phyloP scores from a whole-genome alignment of 2,888 invertebrate species.

The Sialis fuliginosa region DNA sequence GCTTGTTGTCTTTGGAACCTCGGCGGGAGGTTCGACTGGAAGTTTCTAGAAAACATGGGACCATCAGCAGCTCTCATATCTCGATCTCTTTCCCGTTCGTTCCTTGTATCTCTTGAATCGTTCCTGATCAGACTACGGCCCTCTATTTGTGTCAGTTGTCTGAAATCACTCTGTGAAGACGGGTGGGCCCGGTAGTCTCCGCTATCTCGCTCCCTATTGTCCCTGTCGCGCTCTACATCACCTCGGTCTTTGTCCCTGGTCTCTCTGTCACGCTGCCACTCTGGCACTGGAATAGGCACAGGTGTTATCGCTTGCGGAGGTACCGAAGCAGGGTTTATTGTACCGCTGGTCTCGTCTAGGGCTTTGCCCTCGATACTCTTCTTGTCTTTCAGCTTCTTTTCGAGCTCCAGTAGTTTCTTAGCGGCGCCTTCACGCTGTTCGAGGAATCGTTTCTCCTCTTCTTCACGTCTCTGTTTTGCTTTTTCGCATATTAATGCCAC shows the following conservation, averaged over 20 bases:
- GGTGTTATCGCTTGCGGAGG: slow-evolving; percentile 26
- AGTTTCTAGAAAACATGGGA: slow-evolving; percentile 50
- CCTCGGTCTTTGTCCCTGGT: slow-evolving; percentile 24
- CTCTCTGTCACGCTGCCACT: slow-evolving; percentile 32
- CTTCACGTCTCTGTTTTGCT: slow-evolving; percentile 71
- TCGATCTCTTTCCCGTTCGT: slow-evolving; percentile 16
- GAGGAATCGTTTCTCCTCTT: slow-evolving; percentile 65
- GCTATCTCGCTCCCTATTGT: slow-evolving; percentile 17
- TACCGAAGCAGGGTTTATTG: slow-evolving; percentile 23
- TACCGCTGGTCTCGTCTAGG: slow-evolving; percentile 24
- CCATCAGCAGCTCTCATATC: slow-evolving; percentile 24
- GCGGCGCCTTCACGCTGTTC: slow-evolving; percentile 36
- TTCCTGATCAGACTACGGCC: slow-evolving; percentile 17
- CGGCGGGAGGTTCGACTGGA: slow-evolving; percentile 71
- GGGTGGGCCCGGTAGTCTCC: slow-evolving; percentile 3
- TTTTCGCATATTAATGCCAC: slow-evolving; percentile 58
- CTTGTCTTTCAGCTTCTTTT: slow-evolving; percentile 44
- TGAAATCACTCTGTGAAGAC: slow-evolving; percentile 13
- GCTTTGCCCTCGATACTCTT: slow-evolving; percentile 28
- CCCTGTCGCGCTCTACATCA: slow-evolving; percentile 18
- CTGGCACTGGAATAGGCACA: slow-evolving; percentile 29
- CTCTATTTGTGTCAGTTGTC: slow-evolving; percentile 26
- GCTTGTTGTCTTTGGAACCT: slow-evolving; percentile 66
- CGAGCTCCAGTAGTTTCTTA: slow-evolving; percentile 49
- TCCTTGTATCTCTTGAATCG: slow-evolving; percentile 23